These are phyloP conservation scores for Pantherophis alleghaniensis DNA, from an alignment of 2,797 vertebrate genomes.

Conservation along the genomic window DNA sequence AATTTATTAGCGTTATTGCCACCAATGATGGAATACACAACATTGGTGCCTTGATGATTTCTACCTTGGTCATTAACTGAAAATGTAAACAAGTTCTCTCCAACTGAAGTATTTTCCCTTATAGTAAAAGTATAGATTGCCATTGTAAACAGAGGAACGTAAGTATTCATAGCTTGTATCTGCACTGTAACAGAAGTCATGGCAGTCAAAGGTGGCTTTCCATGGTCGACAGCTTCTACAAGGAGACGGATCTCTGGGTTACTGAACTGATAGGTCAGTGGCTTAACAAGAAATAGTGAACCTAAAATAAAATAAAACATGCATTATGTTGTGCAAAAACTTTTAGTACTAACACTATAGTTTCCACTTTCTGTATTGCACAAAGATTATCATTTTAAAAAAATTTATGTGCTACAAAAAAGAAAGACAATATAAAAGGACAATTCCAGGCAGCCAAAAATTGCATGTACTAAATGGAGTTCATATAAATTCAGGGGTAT, in stretches of 20 bases:
- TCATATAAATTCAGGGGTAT: background rate
- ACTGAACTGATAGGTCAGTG: constrained; percentile 69
- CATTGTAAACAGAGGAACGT: constrained; percentile 79
- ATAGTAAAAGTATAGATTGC: constrained; percentile 77
- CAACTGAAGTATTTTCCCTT: constrained; percentile 75
- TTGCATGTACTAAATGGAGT: background rate
- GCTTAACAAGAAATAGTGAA: constrained; percentile 78
- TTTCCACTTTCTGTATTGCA: background rate
- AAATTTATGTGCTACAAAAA: background rate
- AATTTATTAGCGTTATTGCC: constrained; percentile 83
- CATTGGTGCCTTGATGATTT: constrained; percentile 73
- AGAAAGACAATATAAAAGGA: background rate
- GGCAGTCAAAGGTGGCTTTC: constrained; percentile 75
- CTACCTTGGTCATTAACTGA: constrained; percentile 80
- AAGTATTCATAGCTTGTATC: constrained; percentile 80
- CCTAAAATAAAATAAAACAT: constrained; percentile 73
- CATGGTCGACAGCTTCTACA: constrained; percentile 84
- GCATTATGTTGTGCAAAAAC: constrained; percentile 9
- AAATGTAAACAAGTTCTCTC: constrained; percentile 78
- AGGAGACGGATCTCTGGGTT: constrained; percentile 75
- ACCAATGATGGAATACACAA: constrained; percentile 79
- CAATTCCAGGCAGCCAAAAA: background rate
- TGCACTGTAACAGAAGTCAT: constrained; percentile 78
- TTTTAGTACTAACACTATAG: background rate
- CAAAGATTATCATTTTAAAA: background rate